Conservation (phyloP, 1,140 invertebrate genomes). For the Chironomus tepperi region DNA sequence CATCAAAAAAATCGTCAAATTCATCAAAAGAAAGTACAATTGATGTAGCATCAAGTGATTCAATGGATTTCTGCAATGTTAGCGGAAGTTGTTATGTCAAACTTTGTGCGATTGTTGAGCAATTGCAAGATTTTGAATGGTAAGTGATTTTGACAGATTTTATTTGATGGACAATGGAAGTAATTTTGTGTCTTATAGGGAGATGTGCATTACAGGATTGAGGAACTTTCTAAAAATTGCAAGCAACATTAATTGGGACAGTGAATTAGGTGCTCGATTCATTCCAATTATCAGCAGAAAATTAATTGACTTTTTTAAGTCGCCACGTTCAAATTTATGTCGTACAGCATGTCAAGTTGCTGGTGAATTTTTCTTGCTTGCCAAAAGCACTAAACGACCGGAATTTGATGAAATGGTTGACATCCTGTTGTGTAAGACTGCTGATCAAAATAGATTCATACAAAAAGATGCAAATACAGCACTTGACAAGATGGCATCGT, state of each 20-base stretch:
- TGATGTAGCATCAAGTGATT: not conserved
- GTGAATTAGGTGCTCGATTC: not conserved
- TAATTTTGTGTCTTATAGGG: not conserved
- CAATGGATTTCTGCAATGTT: not conserved
- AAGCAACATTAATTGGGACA: not conserved
- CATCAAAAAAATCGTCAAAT: not conserved
- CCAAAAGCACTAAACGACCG: slow-evolving; percentile 20
- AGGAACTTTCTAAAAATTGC: not conserved
- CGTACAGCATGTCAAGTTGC: not conserved
- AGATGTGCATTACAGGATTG: not conserved
- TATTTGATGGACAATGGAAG: not conserved
- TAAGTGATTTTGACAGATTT: not conserved
- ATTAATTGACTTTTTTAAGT: not conserved
- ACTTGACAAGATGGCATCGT: slow-evolving; percentile 48
- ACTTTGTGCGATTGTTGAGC: not conserved
- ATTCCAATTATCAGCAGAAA: not conserved
- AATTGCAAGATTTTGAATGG: not conserved
- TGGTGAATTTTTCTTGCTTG: slow-evolving; percentile 8
- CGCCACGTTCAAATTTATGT: slow-evolving; percentile 10
- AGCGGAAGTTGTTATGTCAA: not conserved
- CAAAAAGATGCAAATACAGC: slow-evolving; percentile 53
- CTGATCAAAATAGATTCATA: slow-evolving; percentile 57
- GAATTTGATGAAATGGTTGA: slow-evolving; percentile 53
- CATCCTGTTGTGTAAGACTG: slow-evolving; percentile 48
- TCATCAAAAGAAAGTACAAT: not conserved